phyloP scores from a whole-genome alignment of 2,113 vertebrate genomes.

The Scalopus aquaticus region DNA sequence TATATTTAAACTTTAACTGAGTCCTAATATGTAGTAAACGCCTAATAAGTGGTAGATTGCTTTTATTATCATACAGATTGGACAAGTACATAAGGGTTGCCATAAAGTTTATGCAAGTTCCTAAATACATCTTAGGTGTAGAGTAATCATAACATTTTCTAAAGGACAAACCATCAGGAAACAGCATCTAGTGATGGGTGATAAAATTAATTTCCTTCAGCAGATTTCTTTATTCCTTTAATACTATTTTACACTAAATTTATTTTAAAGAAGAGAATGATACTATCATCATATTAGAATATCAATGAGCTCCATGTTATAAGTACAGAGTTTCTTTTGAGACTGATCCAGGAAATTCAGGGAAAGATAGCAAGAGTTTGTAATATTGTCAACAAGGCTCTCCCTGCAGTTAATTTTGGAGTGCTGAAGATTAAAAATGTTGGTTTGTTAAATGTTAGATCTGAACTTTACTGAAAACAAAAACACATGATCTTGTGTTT shows the following conservation, averaged over 20 bases:
- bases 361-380: slow-evolving; percentile 1
- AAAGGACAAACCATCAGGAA: background rate
- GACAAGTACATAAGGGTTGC: background rate
- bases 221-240: slow-evolving; percentile 26
- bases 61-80: slow-evolving; percentile 32
- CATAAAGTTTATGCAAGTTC: slow-evolving; percentile 21
- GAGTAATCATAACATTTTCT: slow-evolving; percentile 53
- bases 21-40: background rate
- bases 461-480: background rate
- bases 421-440: background rate
- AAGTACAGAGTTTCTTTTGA: slow-evolving; percentile 49
- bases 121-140: slow-evolving; percentile 36
- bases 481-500: background rate
- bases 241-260: slow-evolving; percentile 16
- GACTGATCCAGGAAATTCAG: slow-evolving; percentile 36
- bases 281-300: slow-evolving; percentile 64
- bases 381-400: background rate
- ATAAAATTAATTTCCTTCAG: slow-evolving; percentile 42
- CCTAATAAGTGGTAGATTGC: background rate
- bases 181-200: background rate
- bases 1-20: background rate
- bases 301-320: slow-evolving; percentile 37
- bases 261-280: slow-evolving; percentile 60
- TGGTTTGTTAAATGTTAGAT: background rate
- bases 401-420: slow-evolving; percentile 18